Conservation (phyloP, 2,888 invertebrate genomes). For the Ochropleura plecta region DNA sequence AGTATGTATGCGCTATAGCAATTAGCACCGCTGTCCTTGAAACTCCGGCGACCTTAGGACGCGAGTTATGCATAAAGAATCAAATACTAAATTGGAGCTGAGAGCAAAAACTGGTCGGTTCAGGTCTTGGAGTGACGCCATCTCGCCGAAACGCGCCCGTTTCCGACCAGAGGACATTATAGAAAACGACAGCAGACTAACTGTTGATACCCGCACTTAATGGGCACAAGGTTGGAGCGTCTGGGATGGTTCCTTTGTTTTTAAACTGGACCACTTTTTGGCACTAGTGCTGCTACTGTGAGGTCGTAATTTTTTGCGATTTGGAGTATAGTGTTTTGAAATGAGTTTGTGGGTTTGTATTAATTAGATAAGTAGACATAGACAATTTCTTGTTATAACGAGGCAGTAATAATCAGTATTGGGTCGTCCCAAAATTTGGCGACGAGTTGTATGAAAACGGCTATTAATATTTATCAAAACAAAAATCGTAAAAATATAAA, state of each 20-base stretch:
- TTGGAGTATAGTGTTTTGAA: not conserved
- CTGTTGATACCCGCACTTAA: constrained; percentile 71
- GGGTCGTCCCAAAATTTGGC: not conserved
- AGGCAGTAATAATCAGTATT: too few relatives aligned
- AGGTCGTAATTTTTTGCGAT: constrained; percentile 11
- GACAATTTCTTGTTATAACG: not conserved
- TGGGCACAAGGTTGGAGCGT: constrained; percentile 73
- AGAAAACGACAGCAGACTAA: constrained; percentile 80
- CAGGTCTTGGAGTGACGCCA: constrained; percentile 83
- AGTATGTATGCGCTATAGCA: constrained; percentile 69
- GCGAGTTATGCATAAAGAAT: constrained; percentile 89
- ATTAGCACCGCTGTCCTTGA: constrained; percentile 84
- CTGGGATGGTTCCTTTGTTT: constrained; percentile 67
- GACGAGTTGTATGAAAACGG: not conserved
- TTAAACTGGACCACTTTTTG: constrained; percentile 38
- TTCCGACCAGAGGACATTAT: constrained; percentile 77
- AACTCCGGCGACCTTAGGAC: constrained; percentile 87
- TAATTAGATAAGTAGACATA: not conserved
- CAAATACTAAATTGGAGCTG: constrained; percentile 87
- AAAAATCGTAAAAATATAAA: not conserved
- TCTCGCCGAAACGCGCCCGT: constrained; percentile 76
- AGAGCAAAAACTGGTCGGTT: constrained; percentile 83
- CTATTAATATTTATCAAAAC: not conserved
- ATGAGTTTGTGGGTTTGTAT: not conserved
- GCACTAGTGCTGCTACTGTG: constrained; percentile 11